Conservation (phyloP, 2,888 invertebrate genomes). For the Liposcelis brunnea region DNA sequence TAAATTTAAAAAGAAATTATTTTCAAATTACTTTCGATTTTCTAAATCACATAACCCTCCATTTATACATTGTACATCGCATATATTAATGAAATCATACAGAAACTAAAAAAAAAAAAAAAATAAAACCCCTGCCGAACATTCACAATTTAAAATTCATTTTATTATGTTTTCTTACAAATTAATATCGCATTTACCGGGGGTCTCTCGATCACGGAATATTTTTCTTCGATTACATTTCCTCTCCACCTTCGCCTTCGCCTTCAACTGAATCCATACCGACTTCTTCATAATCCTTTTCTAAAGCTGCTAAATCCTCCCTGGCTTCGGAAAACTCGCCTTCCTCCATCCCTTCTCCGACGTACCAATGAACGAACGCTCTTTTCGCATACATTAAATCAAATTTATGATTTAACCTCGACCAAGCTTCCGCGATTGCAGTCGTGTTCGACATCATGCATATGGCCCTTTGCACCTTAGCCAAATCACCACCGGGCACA, state of each 20-base stretch:
- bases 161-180: too few species aligned
- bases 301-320: constrained; percentile 16
- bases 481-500: constrained; percentile 57
- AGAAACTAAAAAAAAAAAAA: too few species aligned
- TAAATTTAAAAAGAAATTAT: too few species aligned
- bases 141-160: too few species aligned
- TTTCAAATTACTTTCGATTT: too few species aligned
- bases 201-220: too few species aligned
- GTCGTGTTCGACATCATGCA: constrained; percentile 29
- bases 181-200: too few species aligned
- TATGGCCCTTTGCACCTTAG: constrained; percentile 55
- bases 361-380: constrained; percentile 78
- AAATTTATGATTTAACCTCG: constrained; percentile 59
- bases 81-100: too few species aligned
- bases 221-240: neutral
- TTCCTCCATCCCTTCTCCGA: constrained; percentile 32
- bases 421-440: constrained; percentile 65
- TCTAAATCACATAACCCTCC: too few species aligned
- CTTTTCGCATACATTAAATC: constrained; percentile 64
- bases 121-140: too few species aligned
- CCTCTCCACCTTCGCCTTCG: constrained; percentile 25
- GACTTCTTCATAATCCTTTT: constrained; percentile 22
- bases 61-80: too few species aligned
- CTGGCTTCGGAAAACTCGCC: constrained; percentile 27
- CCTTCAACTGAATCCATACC: constrained; percentile 19